phyloP scores from a whole-genome alignment of 2,113 vertebrate species.

The Hippopotamus amphibius region DNA sequence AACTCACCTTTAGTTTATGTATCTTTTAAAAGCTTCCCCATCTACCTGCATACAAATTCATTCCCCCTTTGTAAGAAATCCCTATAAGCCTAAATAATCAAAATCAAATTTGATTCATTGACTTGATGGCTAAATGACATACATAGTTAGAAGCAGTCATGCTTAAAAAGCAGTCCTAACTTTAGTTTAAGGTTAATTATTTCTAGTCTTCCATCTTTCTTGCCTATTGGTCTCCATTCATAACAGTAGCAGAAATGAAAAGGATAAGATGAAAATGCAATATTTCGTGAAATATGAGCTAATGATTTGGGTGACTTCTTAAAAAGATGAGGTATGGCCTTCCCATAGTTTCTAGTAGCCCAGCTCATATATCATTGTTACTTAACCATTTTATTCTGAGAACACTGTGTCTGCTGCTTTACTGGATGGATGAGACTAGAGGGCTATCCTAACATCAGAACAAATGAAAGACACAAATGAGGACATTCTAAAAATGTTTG shows the following conservation, averaged over 20 bases:
- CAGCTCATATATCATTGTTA: neutral
- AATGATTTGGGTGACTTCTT: slow-evolving; percentile 12
- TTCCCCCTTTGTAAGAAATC: neutral
- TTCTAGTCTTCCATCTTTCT: slow-evolving; percentile 25
- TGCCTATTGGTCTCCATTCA: neutral
- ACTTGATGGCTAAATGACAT: neutral
- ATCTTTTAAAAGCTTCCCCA: neutral
- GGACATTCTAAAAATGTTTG: neutral
- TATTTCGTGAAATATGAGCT: neutral
- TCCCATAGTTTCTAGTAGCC: neutral
- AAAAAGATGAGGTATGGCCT: neutral
- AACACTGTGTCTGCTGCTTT: neutral
- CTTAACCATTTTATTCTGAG: neutral
- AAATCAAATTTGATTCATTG: neutral
- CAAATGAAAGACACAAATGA: neutral
- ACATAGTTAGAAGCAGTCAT: neutral
- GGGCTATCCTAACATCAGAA: neutral
- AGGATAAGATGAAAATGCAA: neutral
- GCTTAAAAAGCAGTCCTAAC: neutral
- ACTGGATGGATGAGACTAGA: neutral
- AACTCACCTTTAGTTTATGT: neutral
- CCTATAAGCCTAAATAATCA: neutral
- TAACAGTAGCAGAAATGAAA: slow-evolving; percentile 2
- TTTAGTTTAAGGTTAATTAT: neutral
- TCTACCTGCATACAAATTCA: neutral